Percentiles rank a stretch among this genome's conserved stretches.
These are phyloP conservation scores for Bruchidius siliquastri DNA, from an alignment of 2,888 invertebrate genomes.

Conservation along the genomic window DNA sequence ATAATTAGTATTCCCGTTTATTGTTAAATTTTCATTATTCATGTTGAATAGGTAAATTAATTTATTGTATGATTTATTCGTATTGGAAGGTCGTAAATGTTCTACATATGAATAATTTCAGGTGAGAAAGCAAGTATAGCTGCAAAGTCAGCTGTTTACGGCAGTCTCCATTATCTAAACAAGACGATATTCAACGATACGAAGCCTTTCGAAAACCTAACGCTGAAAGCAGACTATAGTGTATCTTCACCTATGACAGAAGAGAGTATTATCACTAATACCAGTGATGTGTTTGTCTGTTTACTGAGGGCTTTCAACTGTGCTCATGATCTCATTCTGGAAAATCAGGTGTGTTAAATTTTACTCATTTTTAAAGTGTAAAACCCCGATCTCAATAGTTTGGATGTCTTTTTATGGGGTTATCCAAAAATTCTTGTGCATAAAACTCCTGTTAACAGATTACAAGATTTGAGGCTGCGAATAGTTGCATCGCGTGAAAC, in stretches of 20 bases:
- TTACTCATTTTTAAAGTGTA: not conserved
- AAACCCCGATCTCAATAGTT: too few species aligned
- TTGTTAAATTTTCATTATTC: too few species aligned
- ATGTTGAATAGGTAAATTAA: too few species aligned
- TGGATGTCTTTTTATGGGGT: not conserved
- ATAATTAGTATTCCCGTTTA: too few species aligned
- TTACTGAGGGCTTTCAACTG: slow-evolving; percentile 76
- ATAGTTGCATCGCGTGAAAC: too few species aligned
- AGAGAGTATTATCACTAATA: slow-evolving; percentile 45
- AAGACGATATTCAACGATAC: slow-evolving; percentile 57
- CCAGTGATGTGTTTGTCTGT: slow-evolving; percentile 71
- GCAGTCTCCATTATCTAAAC: slow-evolving; percentile 77
- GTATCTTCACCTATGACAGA: slow-evolving; percentile 14
- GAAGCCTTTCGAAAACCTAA: slow-evolving; percentile 41
- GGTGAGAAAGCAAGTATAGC: slow-evolving; percentile 76
- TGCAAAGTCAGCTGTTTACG: slow-evolving; percentile 81
- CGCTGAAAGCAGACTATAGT: slow-evolving; percentile 33
- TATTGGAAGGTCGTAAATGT: too few species aligned
- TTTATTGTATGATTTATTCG: too few species aligned
- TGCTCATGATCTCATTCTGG: slow-evolving; percentile 78
- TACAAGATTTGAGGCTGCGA: too few species aligned
- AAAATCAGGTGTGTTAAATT: slow-evolving; percentile 53
- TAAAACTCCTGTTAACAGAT: too few species aligned
- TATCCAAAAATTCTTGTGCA: too few species aligned
- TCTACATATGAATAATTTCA: slow-evolving; percentile 29